Conservation (phyloP, 2,888 invertebrate species). For the Caenorhabditis japonica region DNA sequence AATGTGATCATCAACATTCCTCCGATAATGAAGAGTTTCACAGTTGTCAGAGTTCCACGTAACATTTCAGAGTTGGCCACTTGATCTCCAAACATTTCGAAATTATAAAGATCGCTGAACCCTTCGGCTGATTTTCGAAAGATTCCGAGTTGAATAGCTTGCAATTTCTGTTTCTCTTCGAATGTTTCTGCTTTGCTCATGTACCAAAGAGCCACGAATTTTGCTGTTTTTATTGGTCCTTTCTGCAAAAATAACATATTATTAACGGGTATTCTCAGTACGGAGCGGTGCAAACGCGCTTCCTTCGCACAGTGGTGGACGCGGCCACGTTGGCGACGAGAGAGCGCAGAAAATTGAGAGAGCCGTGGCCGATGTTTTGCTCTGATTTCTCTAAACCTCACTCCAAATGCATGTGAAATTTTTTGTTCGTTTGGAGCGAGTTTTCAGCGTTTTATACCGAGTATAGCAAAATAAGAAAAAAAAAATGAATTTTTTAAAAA, state of each 20-base stretch:
- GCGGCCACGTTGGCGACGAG: no score
- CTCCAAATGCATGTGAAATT: no score
- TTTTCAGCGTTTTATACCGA: no score
- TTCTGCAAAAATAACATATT: slow-evolving; percentile 45
- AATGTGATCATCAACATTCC: slow-evolving; percentile 64
- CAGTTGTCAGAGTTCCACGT: slow-evolving; percentile 66
- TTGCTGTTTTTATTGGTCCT: slow-evolving; percentile 61
- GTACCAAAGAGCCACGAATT: slow-evolving; percentile 71
- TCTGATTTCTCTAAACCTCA: no score
- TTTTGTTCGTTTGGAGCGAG: no score
- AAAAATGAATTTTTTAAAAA: no score
- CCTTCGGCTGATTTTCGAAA: slow-evolving; percentile 56
- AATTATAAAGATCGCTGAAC: slow-evolving; percentile 61
- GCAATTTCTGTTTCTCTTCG: slow-evolving; percentile 56
- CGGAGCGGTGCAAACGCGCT: no score
- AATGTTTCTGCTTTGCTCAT: slow-evolving; percentile 62
- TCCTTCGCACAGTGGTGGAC: no score
- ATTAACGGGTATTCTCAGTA: no score
- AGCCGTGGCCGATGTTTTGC: no score
- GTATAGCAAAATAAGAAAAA: no score
- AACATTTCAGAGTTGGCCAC: slow-evolving; percentile 75
- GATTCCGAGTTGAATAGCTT: slow-evolving; percentile 66
- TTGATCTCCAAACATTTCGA: slow-evolving; percentile 73
- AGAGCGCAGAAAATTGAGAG: no score
- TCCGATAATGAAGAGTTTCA: slow-evolving; percentile 69